phyloP scores from a whole-genome alignment of 2,113 vertebrate species.

The Xyrauchen texanus region DNA sequence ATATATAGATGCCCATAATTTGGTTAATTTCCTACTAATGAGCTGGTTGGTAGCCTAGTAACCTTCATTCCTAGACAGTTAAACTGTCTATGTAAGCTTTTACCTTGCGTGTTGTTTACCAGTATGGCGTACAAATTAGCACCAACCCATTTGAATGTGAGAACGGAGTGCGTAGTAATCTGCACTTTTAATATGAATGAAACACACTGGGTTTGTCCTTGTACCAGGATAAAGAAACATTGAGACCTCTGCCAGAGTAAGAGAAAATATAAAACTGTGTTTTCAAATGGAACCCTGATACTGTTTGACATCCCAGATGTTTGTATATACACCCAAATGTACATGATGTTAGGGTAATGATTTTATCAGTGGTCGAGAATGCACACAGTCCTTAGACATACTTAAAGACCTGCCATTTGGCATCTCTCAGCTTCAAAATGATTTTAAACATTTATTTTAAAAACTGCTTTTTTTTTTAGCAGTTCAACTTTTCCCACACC shows the following conservation, averaged over 20 bases:
- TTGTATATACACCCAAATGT: slow-evolving; percentile 39
- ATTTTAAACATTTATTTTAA: neutral
- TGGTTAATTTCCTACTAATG: neutral
- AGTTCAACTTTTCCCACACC: neutral
- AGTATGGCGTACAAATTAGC: slow-evolving; percentile 33
- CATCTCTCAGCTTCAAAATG: slow-evolving; percentile 22
- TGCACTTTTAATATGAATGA: slow-evolving; percentile 68
- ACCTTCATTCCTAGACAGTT: slow-evolving; percentile 9
- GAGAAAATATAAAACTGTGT: slow-evolving; percentile 62
- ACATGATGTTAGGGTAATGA: slow-evolving; percentile 34
- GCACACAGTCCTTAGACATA: slow-evolving; percentile 28
- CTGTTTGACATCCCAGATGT: slow-evolving; percentile 35
- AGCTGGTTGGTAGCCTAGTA: too few relatives aligned
- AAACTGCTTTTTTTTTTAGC: neutral
- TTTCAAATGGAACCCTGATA: slow-evolving; percentile 30
- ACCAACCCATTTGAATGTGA: slow-evolving; percentile 72
- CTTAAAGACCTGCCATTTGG: slow-evolving; percentile 24
- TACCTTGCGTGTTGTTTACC: slow-evolving; percentile 36
- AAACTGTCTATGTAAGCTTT: slow-evolving; percentile 32
- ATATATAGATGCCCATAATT: slow-evolving; percentile 30
- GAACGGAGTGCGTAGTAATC: slow-evolving; percentile 68
- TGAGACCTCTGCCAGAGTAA: slow-evolving; percentile 66
- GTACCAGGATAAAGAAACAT: slow-evolving; percentile 62
- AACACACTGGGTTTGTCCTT: slow-evolving; percentile 70
- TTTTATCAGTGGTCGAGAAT: slow-evolving; percentile 54